Evolutionary conservation across 1,140 invertebrate species (phyloP).

Genomic region (Alviniconcha marisindica): DNA sequence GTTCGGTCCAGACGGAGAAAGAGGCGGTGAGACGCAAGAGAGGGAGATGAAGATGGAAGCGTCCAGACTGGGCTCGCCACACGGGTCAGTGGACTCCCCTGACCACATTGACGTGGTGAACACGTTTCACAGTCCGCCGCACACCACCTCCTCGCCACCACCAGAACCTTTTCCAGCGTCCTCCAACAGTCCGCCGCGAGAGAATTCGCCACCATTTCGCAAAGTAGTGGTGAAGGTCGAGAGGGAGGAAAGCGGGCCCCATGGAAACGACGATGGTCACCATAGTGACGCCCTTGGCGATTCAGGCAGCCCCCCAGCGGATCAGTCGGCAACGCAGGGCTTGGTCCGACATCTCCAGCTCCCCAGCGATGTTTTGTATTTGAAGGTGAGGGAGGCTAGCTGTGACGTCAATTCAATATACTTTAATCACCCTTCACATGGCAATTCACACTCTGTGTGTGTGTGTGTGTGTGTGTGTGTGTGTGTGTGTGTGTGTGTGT

Average conservation of each 20-base stretch:
- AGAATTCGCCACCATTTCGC: not conserved
- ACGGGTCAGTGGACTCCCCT: constrained; percentile 15
- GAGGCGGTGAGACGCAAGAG: not conserved
- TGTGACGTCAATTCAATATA: too few relatives aligned
- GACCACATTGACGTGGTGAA: constrained; percentile 36
- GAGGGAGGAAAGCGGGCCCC: constrained; percentile 11
- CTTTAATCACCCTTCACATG: too few relatives aligned
- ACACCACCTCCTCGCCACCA: not conserved
- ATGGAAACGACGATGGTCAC: constrained; percentile 18
- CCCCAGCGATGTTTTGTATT: constrained; percentile 63
- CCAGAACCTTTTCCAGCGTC: not conserved
- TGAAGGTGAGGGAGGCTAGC: constrained; percentile 45
- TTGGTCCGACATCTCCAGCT: constrained; percentile 63
- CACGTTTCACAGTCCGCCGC: not conserved
- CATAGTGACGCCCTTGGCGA: not conserved
- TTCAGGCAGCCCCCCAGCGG: not conserved
- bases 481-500: not conserved
- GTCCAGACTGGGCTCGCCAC: not conserved
- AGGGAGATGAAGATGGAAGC: not conserved
- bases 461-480: not conserved
- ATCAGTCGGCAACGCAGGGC: constrained; percentile 37
- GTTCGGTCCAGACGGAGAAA: not conserved
- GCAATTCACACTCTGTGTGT: too few relatives aligned
- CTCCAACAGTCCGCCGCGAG: not conserved
- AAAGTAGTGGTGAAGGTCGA: constrained; percentile 10